Evolutionary conservation across 2,113 vertebrate species (phyloP), one percentile per base, ranked within the genome.

Genomic region (Prochilodus magdalenae): DNA sequence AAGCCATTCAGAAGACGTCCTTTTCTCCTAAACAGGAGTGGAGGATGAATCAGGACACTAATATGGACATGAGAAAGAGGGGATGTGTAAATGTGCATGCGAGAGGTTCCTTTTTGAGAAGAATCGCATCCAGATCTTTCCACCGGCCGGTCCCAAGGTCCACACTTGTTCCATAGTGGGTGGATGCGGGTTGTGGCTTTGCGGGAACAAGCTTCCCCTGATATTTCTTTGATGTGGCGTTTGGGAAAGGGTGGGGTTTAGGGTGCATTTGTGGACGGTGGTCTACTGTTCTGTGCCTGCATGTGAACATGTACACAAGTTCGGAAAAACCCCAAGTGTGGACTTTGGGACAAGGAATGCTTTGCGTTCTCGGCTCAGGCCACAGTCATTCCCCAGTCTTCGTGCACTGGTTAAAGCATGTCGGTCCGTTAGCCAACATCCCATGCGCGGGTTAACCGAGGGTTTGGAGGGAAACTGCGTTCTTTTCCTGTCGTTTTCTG

Each of bases 81-180:
- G 77, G 40, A 53, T 88, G 82, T 81, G 84, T 73, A 82, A 87
- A 86, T 44, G 73, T 79, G 77, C 82, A 53, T 90, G 82, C 83
- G 72, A 75, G 71, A 63, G 67, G 81, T 84, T 81, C 33, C 65
- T 79, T 29, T 7, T 26, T 24, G 63, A 80, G 65, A 72, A 85
- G 53, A 85, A 81, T 71, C 75, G 51, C 22, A 59, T 84, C 80
- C 84, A 49, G 66, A 55, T 62, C 60, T 87, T 76, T 60, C 3
- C 36, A 74, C 53, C 2, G 53, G 5, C 20, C 6, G 13, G 49
- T 51, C 49, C 49, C 16, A 18, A 51, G 7, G 20, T 55, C 53
- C 53, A 22, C 53, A 22, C 53, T 55, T 20, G 3, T 7, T 22
- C 33, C 80, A 4, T 51, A 26, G 22, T 26, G 57, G 24, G 57